Conservation (phyloP, 2,113 vertebrate genomes). For the Sakesphorus luctuosus region DNA sequence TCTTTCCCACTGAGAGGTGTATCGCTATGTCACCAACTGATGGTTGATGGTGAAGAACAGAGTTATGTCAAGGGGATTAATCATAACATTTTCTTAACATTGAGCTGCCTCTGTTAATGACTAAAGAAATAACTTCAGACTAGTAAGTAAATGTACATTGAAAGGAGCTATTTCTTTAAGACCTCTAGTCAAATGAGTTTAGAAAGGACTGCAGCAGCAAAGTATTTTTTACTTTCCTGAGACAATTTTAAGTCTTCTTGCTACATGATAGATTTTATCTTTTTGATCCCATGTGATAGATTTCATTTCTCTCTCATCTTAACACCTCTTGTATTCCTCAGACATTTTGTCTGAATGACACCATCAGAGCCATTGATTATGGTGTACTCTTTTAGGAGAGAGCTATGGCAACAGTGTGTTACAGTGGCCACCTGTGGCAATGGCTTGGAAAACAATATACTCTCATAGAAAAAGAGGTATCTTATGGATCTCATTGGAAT, state of each 20-base stretch:
- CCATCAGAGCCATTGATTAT: background rate
- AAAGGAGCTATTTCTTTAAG: background rate
- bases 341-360: background rate
- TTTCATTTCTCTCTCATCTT: background rate
- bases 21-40: background rate
- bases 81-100: background rate
- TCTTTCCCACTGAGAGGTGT: constrained; percentile 28
- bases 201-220: background rate
- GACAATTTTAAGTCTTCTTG: background rate
- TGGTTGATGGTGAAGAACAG: background rate
- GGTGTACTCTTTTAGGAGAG: background rate
- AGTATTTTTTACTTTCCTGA: background rate
- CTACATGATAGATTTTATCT: background rate
- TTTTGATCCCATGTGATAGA: background rate
- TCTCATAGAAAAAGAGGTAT: too few relatives aligned
- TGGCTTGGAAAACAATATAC: background rate
- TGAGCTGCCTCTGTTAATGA: background rate
- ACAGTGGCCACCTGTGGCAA: background rate
- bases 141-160: background rate
- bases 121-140: background rate
- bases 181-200: background rate
- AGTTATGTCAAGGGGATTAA: background rate
- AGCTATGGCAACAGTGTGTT: background rate
- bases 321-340: background rate
- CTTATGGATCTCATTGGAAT: background rate